phyloP scores from a whole-genome alignment of 2,797 vertebrate species.

The Phoeniculus purpureus region DNA sequence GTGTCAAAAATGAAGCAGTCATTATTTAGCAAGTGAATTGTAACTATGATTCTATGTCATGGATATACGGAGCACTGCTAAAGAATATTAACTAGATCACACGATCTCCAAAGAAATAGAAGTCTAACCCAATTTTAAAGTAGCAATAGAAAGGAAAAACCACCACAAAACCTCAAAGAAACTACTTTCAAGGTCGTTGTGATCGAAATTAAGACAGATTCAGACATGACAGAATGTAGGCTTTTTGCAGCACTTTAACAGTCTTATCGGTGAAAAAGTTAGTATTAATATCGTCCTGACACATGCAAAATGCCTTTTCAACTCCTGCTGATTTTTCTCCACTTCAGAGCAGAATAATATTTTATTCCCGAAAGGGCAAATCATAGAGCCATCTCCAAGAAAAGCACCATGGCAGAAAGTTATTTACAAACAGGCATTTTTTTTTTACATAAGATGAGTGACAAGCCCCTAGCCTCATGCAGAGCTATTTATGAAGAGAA shows the following conservation, averaged over 20 bases:
- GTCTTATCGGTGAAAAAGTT: background rate
- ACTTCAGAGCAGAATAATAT: background rate
- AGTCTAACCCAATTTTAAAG: background rate
- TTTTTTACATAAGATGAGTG: background rate
- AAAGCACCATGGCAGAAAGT: background rate
- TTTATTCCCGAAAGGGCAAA: background rate
- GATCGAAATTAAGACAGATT: background rate
- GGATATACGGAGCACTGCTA: background rate
- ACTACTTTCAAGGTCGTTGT: background rate
- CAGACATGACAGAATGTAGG: background rate
- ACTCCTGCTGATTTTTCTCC: background rate
- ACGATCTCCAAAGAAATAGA: background rate
- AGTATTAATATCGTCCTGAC: background rate
- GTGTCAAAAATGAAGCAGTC: background rate
- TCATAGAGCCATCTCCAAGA: background rate
- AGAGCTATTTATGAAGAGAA: background rate
- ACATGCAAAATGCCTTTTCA: background rate
- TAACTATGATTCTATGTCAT: background rate
- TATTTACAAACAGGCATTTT: background rate
- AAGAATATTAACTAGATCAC: background rate
- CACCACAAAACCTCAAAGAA: background rate
- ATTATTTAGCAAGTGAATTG: background rate
- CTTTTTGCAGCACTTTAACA: background rate
- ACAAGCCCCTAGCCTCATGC: background rate
- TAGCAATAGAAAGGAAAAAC: background rate